These are phyloP conservation scores for Triops longicaudatus DNA, from an alignment of 1,140 invertebrate genomes.

Conservation along the genomic window DNA sequence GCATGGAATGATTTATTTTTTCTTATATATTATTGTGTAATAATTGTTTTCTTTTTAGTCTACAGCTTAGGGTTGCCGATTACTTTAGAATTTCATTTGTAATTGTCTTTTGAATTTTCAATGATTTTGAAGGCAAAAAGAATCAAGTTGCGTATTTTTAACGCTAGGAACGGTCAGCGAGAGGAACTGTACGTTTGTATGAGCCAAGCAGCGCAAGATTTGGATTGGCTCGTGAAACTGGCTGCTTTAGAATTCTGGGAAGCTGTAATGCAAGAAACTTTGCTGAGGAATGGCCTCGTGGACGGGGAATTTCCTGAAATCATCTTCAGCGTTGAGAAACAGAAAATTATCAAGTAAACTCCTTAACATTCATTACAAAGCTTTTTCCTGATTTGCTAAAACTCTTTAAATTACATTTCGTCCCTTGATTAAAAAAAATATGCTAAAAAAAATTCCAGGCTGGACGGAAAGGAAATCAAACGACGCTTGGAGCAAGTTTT, in stretches of 20 bases:
- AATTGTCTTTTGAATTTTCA: constrained; percentile 21
- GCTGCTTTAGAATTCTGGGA: constrained; percentile 61
- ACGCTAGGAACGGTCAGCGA: constrained; percentile 31
- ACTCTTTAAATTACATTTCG: no score
- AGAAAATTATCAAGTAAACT: constrained; percentile 51
- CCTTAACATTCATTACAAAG: no score
- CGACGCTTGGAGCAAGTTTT: constrained; percentile 19
- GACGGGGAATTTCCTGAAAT: constrained; percentile 64
- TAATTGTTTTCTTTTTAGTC: no score
- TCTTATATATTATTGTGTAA: no score
- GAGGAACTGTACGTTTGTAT: constrained; percentile 47
- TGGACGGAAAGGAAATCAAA: constrained; percentile 24
- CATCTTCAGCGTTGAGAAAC: constrained; percentile 64
- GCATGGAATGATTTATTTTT: neutral
- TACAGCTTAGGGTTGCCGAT: no score
- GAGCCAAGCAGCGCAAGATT: constrained; percentile 50
- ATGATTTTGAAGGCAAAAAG: neutral
- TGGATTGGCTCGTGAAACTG: constrained; percentile 69
- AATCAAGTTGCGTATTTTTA: neutral
- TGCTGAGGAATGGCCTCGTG: constrained; percentile 64
- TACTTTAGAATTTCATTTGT: no score
- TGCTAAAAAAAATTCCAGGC: neutral
- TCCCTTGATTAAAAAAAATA: no score
- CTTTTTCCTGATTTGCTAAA: neutral
- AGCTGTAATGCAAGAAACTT: constrained; percentile 51